Evolutionary conservation across 2,113 vertebrate species (phyloP), one percentile per base, ranked within the genome.

Genomic region (Xenopus borealis): DNA sequence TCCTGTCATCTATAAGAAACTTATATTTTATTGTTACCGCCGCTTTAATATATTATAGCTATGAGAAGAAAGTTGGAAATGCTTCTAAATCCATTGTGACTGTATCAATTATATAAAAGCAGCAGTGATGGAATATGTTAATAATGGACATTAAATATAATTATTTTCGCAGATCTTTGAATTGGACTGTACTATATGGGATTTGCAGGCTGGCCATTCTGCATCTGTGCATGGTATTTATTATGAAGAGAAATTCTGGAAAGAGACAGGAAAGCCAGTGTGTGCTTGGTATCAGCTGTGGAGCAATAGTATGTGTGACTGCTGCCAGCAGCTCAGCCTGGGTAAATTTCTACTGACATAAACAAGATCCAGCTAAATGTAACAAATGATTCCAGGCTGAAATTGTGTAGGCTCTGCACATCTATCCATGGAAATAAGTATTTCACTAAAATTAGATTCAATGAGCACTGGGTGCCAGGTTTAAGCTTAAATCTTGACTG

Each of bases 321-420:
- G 12, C 40, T 75, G 72, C 64, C 72, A 75, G 64, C 40, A 67
- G 33, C 30, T 61, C 44, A 40, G 46, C 44, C 55, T 75, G 53
- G 20, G 17, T 62, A 75, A 68, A 75, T 75, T 59, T 75, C 68
- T 59, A 61, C 65, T 75, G 72, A 75, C 65, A 73, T 66, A 61
- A 68, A 75, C 64, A 75, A 68, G 65, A 68, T 75, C 72, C 64
- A 33, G 72, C 44, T 61, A 61, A 75, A 67, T 68, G 61, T 46
- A 68, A 57, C 72, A 68, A 68, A 75, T 75, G 17, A 68, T 75
- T 75, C 55, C 72, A 75, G 65, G 59, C 65, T 75, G 65, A 50
- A 14, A 30, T 13, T 17, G 27, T 52, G 11, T 75, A 59, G 63
- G 23, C 63, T 47, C 59, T 27, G 59, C 59, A 23, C n/a, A 67